Conservation (phyloP, 2,113 vertebrate species). For the Barnardius zonarius region DNA sequence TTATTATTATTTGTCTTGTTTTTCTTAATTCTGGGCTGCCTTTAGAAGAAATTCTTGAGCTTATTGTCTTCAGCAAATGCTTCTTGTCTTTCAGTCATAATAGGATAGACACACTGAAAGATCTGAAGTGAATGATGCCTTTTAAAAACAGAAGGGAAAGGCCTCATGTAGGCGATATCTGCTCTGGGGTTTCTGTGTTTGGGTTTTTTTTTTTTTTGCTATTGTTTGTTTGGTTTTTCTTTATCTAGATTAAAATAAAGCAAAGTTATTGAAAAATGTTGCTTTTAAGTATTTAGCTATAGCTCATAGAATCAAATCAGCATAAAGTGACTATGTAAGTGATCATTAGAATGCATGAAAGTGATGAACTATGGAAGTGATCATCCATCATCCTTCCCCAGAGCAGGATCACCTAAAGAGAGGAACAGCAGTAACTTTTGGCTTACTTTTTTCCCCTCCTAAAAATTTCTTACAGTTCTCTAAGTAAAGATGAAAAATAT, state of each 20-base stretch:
- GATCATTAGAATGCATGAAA: not conserved
- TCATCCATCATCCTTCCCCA: not conserved
- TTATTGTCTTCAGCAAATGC: not conserved
- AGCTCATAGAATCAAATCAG: not conserved
- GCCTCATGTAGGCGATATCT: not conserved
- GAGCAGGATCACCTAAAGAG: not conserved
- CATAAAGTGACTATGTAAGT: not conserved
- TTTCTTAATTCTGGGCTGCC: not conserved
- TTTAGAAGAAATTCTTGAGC: not conserved
- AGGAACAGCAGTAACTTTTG: not conserved
- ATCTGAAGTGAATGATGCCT: not conserved
- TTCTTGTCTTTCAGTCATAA: not conserved
- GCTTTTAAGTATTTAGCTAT: not conserved
- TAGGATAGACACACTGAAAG: not conserved
- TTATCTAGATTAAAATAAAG: not conserved
- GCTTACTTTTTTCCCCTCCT: not conserved
- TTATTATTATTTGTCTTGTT: no score
- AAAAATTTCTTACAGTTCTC: not conserved
- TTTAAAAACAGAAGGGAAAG: not conserved
- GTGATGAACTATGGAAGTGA: not conserved
- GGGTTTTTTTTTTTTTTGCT: not conserved
- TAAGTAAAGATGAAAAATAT: not conserved
- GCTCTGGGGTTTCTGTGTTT: not conserved
- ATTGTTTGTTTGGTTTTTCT: fast-evolving
- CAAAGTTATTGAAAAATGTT: not conserved